These are phyloP conservation scores for Spodoptera picta DNA, from an alignment of 2,888 invertebrate genomes.

Conservation along the genomic window DNA sequence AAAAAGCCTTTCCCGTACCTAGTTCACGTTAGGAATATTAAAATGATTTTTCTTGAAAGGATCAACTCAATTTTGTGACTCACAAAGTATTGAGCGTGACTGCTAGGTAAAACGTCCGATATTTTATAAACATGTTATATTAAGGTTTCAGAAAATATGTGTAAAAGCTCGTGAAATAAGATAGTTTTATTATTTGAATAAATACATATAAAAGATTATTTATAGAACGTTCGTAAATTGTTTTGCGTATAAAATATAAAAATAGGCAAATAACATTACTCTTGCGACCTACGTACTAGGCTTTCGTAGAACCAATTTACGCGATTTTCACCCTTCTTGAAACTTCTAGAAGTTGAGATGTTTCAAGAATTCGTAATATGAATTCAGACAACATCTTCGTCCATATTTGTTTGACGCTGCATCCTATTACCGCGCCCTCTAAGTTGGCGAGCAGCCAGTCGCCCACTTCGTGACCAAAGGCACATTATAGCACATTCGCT, in stretches of 20 bases:
- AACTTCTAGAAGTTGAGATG: conserved; percentile 21
- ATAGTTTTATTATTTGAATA: no score
- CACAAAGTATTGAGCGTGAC: background rate
- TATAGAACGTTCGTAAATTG: no score
- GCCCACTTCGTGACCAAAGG: conserved; percentile 53
- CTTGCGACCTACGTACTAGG: no score
- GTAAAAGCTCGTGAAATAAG: no score
- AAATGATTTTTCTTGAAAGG: conserved; percentile 1
- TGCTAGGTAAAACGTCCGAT: background rate
- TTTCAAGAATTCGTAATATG: conserved; percentile 25
- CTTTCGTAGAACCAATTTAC: conserved; percentile 22
- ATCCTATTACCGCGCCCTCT: conserved; percentile 40
- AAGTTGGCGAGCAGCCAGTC: conserved; percentile 58
- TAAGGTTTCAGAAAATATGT: no score
- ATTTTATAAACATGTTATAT: no score
- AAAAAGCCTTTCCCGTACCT: background rate
- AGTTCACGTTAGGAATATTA: conserved; percentile 6
- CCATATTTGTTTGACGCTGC: conserved; percentile 53
- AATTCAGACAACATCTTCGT: conserved; percentile 39
- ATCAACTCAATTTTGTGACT: background rate
- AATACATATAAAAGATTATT: no score
- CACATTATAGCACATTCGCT: conserved; percentile 49
- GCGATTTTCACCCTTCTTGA: background rate
- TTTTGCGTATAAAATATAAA: no score
- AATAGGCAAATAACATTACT: no score